Evolutionary conservation across 2,888 invertebrate species (phyloP).

Genomic region (Pristionchus entomophagus): DNA sequence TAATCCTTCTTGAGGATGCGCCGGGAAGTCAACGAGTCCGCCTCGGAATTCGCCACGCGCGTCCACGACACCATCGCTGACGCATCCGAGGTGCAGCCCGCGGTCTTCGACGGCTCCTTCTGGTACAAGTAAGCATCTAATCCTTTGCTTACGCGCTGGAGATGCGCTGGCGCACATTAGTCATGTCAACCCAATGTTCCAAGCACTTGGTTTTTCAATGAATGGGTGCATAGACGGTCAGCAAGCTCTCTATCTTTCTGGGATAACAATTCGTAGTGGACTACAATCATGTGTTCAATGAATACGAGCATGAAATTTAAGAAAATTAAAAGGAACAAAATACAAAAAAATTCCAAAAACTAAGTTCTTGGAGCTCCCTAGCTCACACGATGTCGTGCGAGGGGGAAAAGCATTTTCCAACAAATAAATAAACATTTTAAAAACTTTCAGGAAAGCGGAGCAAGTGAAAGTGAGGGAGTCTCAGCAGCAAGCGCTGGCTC

Average conservation of each 20-base stretch:
- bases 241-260: no score
- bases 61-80: slow-evolving; percentile 37
- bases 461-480: not conserved
- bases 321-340: no score
- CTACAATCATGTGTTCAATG: no score
- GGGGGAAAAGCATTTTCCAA: no score
- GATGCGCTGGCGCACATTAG: not conserved
- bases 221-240: no score
- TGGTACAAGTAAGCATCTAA: slow-evolving; percentile 43
- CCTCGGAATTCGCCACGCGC: slow-evolving; percentile 34
- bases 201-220: no score
- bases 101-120: slow-evolving; percentile 39
- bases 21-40: slow-evolving; percentile 21
- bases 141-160: not conserved
- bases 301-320: no score
- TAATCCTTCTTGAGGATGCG: slow-evolving; percentile 21
- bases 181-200: no score
- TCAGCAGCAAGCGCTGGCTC: slow-evolving; percentile 21
- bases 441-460: slow-evolving; percentile 3
- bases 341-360: no score
- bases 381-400: no score
- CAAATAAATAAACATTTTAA: not conserved
- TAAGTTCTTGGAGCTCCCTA: no score
- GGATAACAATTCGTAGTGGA: no score
- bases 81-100: not conserved